Conservation (phyloP, 2,797 vertebrate genomes). For the Erpetoichthys calabaricus region DNA sequence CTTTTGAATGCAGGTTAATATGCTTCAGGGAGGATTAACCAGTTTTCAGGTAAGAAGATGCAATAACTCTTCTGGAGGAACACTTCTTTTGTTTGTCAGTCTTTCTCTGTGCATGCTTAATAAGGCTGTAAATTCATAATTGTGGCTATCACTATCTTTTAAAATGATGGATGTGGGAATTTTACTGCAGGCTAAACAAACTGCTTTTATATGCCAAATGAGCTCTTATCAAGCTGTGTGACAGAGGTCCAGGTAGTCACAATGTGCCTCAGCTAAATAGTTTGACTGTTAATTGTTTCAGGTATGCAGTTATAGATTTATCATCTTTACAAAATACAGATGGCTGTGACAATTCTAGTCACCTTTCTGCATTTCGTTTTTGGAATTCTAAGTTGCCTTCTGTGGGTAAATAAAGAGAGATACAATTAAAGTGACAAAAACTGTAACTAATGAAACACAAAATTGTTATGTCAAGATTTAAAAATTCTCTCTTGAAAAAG, state of each 20-base stretch:
- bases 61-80: conserved; percentile 25
- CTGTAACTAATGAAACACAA: too few relatives aligned
- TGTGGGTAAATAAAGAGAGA: too few relatives aligned
- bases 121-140: conserved; percentile 51
- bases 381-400: too few relatives aligned
- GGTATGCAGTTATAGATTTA: conserved; percentile 5
- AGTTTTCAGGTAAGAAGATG: conserved; percentile 14
- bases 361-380: neutral
- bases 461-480: too few relatives aligned
- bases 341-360: conserved; percentile 7
- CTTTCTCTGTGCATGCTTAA: conserved; percentile 24
- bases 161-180: conserved; percentile 47
- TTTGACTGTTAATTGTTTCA: neutral
- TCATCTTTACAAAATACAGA: conserved; percentile 10
- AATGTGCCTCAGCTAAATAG: conserved; percentile 7
- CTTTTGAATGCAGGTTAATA: conserved; percentile 9
- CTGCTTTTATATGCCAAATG: conserved; percentile 28
- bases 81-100: conserved; percentile 18
- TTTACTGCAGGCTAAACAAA: conserved; percentile 33
- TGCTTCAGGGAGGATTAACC: conserved; percentile 21
- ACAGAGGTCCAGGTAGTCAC: conserved; percentile 19
- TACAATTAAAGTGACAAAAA: too few relatives aligned
- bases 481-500: too few relatives aligned
- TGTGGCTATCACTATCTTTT: conserved; percentile 40
- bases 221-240: conserved; percentile 18